These are phyloP conservation scores for Pyrocephalus nanus DNA, from an alignment of 2,797 vertebrate genomes.

Conservation along the genomic window DNA sequence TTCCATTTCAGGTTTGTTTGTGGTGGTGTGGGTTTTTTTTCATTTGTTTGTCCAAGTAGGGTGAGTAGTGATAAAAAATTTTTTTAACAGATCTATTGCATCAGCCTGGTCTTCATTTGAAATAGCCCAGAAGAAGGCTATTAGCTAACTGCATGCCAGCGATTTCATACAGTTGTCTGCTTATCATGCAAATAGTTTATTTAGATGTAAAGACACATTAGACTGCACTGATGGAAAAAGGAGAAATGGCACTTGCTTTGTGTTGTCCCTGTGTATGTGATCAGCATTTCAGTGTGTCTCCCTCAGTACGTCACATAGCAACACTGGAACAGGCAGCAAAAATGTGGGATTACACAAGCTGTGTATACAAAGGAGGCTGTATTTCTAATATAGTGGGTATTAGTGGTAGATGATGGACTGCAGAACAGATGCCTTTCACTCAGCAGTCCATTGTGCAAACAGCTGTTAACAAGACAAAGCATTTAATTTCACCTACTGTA, in stretches of 20 bases:
- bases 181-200: neutral
- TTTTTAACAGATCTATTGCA: neutral
- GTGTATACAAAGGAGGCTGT: neutral
- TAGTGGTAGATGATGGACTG: neutral
- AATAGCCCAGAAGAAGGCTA: neutral
- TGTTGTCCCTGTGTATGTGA: neutral
- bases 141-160: neutral
- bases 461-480: slow-evolving; percentile 8
- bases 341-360: neutral
- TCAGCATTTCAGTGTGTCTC: neutral
- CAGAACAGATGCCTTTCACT: slow-evolving; percentile 3
- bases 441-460: neutral
- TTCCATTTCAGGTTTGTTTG: neutral
- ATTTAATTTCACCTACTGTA: neutral
- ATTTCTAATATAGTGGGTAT: neutral
- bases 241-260: neutral
- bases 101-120: neutral
- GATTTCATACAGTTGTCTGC: neutral
- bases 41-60: neutral
- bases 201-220: neutral
- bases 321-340: neutral
- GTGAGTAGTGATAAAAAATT: neutral
- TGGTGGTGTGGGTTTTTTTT: neutral
- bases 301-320: neutral
- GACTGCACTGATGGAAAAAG: neutral